Base-by-base conservation (phyloP, 2,888 invertebrate species). In the Caenorhabditis japonica region DNA sequence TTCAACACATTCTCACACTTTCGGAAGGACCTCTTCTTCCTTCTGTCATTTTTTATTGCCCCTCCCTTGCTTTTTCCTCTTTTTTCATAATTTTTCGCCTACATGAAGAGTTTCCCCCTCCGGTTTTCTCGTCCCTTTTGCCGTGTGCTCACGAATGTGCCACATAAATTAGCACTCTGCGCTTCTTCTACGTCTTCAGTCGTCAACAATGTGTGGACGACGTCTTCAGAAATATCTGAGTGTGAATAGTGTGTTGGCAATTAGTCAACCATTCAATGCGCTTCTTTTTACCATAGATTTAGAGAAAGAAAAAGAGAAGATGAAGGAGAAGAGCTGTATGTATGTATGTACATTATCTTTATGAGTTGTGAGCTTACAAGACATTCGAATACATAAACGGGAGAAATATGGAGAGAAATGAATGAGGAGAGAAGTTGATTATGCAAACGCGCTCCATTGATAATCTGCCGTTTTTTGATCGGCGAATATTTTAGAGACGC, bases 1-100 rank as follows among this genome's bases (percentile, higher is more conserved):
- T 66, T 66, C 66, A n/a, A n/a, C n/a, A 66, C 56, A 66, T 66
- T 66, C 66, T 66, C 66, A 56, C 66, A 66, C 66, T 66, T 66
- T 56, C 49, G n/a, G 21, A 1, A 23, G 56, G 4, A n/a, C 25
- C 39, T 43, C 51, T 66, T 66, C 55, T 23, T 21, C 38, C 19
- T 38, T 12, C n/a, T 27, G 21, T 36, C 36, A 39, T 60, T 15
- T 43, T 23, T 33, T 13, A 21, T 21, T 2, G 46, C 39, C 19
- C 17, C 5, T 43, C 34, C 17, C 25, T 33, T 25, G 7, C 36
- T 19, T 55, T 23, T 21, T 43, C 44, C 49, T 38, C 17, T 53
- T 36, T 41, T 34, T 66, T 56, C 66, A 66, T 66, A 66, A 66
- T 66, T 66, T 56, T 51, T 49, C 66, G 5, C 30, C 30, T 10